phyloP scores from a whole-genome alignment of 2,888 invertebrate genomes.

The Ochlodes sylvanus region DNA sequence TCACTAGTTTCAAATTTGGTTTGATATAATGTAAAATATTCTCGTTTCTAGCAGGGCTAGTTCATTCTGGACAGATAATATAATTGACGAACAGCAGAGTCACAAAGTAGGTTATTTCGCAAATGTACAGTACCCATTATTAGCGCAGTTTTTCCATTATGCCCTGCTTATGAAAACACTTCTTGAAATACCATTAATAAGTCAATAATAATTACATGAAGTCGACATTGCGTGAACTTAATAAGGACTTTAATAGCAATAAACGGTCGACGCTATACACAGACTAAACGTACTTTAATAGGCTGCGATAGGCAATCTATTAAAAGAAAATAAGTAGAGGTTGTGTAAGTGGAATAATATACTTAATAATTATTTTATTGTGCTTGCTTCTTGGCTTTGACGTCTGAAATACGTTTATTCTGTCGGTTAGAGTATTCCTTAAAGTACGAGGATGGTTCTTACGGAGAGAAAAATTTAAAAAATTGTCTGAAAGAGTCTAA shows the following conservation, averaged over 20 bases:
- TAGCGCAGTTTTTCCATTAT: constrained; percentile 55
- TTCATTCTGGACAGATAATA: too few relatives aligned
- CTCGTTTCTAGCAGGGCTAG: neutral
- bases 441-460: too few relatives aligned
- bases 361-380: too few relatives aligned
- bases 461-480: too few relatives aligned
- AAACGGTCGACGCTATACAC: neutral
- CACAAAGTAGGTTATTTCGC: constrained; percentile 25
- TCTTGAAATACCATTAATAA: constrained; percentile 57
- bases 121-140: constrained; percentile 51
- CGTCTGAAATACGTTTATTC: too few relatives aligned
- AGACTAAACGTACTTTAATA: neutral
- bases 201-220: constrained; percentile 45
- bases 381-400: too few relatives aligned
- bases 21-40: too few relatives aligned
- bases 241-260: constrained; percentile 23
- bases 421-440: too few relatives aligned
- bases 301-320: neutral
- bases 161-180: constrained; percentile 51
- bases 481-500: too few relatives aligned
- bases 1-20: too few relatives aligned
- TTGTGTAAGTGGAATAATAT: neutral
- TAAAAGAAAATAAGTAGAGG: neutral
- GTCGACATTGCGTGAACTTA: constrained; percentile 36
- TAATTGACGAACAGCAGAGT: neutral